These are phyloP conservation scores for Pteropus alecto DNA, from an alignment of 2,113 vertebrate genomes.

Conservation along the genomic window DNA sequence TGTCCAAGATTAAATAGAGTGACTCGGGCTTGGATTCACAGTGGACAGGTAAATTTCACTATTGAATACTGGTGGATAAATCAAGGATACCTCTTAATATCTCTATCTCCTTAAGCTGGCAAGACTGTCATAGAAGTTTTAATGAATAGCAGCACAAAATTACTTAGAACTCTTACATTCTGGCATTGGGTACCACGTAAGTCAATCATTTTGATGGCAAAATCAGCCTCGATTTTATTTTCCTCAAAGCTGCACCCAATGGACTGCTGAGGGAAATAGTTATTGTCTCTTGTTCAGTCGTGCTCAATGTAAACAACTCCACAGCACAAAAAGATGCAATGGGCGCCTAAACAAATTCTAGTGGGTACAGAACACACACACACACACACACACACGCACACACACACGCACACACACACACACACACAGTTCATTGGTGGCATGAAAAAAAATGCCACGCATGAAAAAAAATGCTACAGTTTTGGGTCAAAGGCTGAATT, in stretches of 20 bases:
- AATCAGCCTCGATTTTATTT: constrained; percentile 59
- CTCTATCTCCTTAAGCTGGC: constrained; percentile 58
- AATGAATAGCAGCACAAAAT: constrained; percentile 90
- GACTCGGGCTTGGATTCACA: constrained; percentile 77
- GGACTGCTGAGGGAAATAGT: constrained; percentile 75
- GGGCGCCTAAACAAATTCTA: constrained; percentile 80
- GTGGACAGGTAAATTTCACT: constrained; percentile 76
- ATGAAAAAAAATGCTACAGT: constrained; percentile 84
- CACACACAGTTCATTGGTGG: constrained; percentile 73
- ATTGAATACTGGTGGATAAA: constrained; percentile 75
- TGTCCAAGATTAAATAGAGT: constrained; percentile 63
- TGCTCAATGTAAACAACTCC: constrained; percentile 86
- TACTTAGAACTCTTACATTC: constrained; percentile 71
- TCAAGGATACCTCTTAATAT: constrained; percentile 42
- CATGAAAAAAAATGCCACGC: constrained; percentile 80
- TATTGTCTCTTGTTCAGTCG: constrained; percentile 80
- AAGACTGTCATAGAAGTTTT: constrained; percentile 70
- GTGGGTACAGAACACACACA: constrained; percentile 73
- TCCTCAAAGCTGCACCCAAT: constrained; percentile 65
- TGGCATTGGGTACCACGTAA: constrained; percentile 55
- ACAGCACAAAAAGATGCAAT: constrained; percentile 80
- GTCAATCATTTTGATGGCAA: constrained; percentile 42
- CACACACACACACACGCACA: constrained; percentile 8
- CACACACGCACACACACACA: neutral
- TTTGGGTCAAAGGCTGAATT: constrained; percentile 85